Conservation (phyloP, 2,797 vertebrate species). For the Hemitrygon akajei region DNA sequence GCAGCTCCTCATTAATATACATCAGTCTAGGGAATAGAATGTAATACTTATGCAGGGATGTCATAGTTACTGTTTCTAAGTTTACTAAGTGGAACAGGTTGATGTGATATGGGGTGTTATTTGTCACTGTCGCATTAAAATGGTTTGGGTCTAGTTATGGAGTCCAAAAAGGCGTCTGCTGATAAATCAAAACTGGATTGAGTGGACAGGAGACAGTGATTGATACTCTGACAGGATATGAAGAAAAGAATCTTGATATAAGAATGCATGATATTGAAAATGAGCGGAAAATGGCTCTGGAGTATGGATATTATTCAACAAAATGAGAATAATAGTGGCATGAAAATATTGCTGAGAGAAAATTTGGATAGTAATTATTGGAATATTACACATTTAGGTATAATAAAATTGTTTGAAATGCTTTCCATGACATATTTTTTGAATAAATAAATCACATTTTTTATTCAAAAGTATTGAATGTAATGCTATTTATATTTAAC, state of each 20-base stretch:
- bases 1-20: slow-evolving; percentile 77
- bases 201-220: slow-evolving; percentile 98
- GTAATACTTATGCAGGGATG: slow-evolving; percentile 70
- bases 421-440: slow-evolving; percentile 41
- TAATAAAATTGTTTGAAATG: slow-evolving; percentile 40
- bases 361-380: slow-evolving; percentile 77
- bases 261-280: slow-evolving; percentile 73
- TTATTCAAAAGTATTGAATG: slow-evolving; percentile 25
- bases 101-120: slow-evolving; percentile 77
- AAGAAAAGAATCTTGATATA: slow-evolving; percentile 69
- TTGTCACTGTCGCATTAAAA: slow-evolving; percentile 88
- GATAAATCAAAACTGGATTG: slow-evolving; percentile 99
- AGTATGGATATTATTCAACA: slow-evolving; percentile 90
- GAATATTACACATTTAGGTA: slow-evolving; percentile 56
- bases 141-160: slow-evolving; percentile 88
- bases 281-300: slow-evolving; percentile 73
- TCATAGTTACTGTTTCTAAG: slow-evolving; percentile 68
- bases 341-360: slow-evolving; percentile 80
- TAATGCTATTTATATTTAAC: not conserved
- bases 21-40: slow-evolving; percentile 70
- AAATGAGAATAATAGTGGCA: slow-evolving; percentile 85
- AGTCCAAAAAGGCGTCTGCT: slow-evolving; percentile 73
- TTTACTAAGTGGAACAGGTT: slow-evolving; percentile 80
- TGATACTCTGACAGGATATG: slow-evolving; percentile 97
- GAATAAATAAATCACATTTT: slow-evolving; percentile 39